Conservation (phyloP, 1,140 invertebrate genomes). For the Oncopodura yosiiana region DNA sequence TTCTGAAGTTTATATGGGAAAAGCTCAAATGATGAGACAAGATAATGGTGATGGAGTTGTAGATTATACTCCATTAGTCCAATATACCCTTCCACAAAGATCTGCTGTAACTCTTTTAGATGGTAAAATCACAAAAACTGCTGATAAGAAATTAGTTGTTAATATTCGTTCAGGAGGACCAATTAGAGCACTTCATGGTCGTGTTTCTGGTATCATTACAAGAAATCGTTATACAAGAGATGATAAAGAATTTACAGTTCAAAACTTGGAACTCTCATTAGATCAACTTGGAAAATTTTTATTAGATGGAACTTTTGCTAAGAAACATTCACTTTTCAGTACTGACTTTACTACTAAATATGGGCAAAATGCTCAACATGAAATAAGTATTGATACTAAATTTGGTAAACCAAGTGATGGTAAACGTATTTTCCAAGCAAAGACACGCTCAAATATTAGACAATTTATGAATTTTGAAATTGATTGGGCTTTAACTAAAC, state of each 20-base stretch:
- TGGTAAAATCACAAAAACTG: slow-evolving; percentile 20
- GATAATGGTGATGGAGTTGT: slow-evolving; percentile 41
- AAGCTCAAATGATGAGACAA: slow-evolving; percentile 50
- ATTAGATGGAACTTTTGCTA: slow-evolving; percentile 39
- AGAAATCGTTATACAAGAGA: not conserved
- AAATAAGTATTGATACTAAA: slow-evolving; percentile 44
- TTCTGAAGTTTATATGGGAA: slow-evolving; percentile 37
- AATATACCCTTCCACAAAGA: slow-evolving; percentile 49
- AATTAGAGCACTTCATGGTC: slow-evolving; percentile 1
- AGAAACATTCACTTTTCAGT: slow-evolving; percentile 37
- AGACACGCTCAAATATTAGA: slow-evolving; percentile 38
- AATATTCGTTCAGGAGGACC: slow-evolving; percentile 21
- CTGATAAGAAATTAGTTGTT: slow-evolving; percentile 16
- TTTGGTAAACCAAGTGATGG: slow-evolving; percentile 39
- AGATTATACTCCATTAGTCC: slow-evolving; percentile 56
- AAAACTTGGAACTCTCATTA: slow-evolving; percentile 6
- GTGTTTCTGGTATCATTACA: slow-evolving; percentile 7
- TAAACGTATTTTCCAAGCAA: slow-evolving; percentile 15
- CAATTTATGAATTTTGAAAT: slow-evolving; percentile 48
- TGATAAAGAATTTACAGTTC: not conserved
- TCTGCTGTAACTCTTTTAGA: slow-evolving; percentile 18
- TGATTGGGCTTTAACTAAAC: slow-evolving; percentile 41
- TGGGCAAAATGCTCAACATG: slow-evolving; percentile 46
- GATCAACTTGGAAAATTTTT: slow-evolving; percentile 23
- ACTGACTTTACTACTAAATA: slow-evolving; percentile 16